phyloP scores from a whole-genome alignment of 2,797 vertebrate genomes.

The Enteromius anoplus region DNA sequence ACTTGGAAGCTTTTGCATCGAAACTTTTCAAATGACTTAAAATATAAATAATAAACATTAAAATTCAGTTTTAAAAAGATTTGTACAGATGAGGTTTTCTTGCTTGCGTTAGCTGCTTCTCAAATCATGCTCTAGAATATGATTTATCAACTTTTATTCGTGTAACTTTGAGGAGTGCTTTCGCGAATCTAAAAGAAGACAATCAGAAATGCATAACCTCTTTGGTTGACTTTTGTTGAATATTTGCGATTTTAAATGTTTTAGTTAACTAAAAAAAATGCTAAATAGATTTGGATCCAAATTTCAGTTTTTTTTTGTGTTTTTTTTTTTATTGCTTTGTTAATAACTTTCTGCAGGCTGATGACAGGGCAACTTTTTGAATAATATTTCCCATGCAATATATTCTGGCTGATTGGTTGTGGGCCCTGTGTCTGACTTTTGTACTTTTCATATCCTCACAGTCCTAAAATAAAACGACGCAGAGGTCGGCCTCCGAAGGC shows the following conservation, averaged over 20 bases:
- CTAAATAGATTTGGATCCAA: background rate
- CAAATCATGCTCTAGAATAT: background rate
- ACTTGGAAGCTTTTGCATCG: no score
- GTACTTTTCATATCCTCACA: conserved; percentile 49
- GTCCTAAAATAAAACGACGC: conserved; percentile 73
- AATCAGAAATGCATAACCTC: background rate
- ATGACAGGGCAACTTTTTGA: background rate
- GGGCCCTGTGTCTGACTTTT: background rate
- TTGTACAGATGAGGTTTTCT: background rate
- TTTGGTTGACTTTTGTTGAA: background rate
- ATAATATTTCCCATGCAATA: background rate
- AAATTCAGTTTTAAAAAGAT: background rate
- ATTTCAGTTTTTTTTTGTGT: background rate
- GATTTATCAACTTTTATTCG: background rate
- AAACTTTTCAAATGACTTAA: background rate
- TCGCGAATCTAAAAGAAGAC: background rate
- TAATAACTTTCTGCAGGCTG: background rate
- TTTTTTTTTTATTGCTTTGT: background rate
- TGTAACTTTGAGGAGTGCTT: background rate
- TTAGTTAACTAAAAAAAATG: background rate
- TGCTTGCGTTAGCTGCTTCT: background rate
- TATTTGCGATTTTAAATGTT: background rate
- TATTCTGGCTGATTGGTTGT: background rate
- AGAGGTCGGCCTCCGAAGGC: conserved; percentile 78
- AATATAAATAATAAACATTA: background rate